These are phyloP conservation scores for Setophaga coronata DNA, from an alignment of 2,113 vertebrate genomes.

Conservation along the genomic window DNA sequence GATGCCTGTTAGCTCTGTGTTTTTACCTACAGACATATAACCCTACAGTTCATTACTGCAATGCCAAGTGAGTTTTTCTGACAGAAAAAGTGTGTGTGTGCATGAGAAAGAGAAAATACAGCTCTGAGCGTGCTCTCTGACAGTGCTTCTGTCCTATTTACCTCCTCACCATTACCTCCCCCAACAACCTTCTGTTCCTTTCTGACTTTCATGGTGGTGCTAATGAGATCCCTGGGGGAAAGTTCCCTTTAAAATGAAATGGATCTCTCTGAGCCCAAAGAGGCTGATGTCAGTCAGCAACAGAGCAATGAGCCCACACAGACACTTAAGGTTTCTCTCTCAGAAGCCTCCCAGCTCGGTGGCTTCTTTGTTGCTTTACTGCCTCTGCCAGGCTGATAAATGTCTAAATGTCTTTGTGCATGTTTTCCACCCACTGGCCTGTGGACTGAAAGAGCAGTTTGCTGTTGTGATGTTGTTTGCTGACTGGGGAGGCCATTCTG, in stretches of 20 bases:
- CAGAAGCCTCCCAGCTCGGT: neutral
- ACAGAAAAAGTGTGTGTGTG: neutral
- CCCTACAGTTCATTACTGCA: neutral
- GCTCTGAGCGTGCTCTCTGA: neutral
- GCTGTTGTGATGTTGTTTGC: neutral
- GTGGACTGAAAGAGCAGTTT: neutral
- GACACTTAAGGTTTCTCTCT: neutral
- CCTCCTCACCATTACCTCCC: neutral
- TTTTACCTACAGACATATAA: neutral
- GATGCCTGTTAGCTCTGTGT: neutral
- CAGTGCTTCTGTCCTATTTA: neutral
- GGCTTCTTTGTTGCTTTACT: neutral
- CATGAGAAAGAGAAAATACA: neutral
- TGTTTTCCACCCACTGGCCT: neutral
- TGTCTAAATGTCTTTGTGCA: neutral
- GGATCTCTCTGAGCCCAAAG: neutral
- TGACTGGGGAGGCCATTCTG: neutral
- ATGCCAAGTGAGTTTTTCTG: neutral
- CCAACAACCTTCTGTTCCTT: neutral
- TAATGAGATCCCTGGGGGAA: slow-evolving; percentile 2
- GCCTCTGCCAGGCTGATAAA: neutral
- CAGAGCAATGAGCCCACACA: neutral
- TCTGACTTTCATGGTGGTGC: neutral
- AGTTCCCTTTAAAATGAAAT: neutral
- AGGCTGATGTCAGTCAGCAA: neutral